Evolutionary conservation across 2,113 vertebrate species (phyloP).

Genomic region (Acrocephalus kingi): DNA sequence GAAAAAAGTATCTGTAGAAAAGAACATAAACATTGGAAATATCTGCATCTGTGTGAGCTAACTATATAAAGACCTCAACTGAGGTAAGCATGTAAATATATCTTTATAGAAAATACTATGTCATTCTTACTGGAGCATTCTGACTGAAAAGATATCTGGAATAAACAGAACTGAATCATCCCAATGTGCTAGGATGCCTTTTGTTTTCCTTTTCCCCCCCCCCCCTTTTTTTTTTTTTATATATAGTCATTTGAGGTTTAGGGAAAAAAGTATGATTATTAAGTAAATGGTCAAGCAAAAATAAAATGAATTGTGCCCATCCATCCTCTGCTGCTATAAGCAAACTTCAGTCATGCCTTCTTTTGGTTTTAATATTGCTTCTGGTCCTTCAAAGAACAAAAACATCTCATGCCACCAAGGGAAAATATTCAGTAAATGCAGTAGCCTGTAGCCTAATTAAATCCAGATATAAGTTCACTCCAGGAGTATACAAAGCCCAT

Average conservation of each 20-base stretch:
- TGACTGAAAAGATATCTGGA: not conserved
- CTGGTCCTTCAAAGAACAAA: not conserved
- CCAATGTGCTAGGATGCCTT: not conserved
- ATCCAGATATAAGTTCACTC: not conserved
- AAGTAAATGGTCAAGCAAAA: conserved; percentile 10
- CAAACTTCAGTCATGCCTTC: not conserved
- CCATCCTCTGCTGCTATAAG: not conserved
- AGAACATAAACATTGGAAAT: not conserved
- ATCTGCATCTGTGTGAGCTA: not conserved
- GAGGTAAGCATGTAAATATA: not conserved
- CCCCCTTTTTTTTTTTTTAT: not conserved
- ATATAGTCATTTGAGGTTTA: not conserved
- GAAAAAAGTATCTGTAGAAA: not conserved
- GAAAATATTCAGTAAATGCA: not conserved
- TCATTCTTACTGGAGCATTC: not conserved
- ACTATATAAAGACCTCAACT: not conserved
- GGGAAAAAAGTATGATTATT: not conserved
- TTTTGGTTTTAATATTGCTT: not conserved
- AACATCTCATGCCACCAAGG: not conserved
- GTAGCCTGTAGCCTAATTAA: not conserved
- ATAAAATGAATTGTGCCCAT: conserved; percentile 4
- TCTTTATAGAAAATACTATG: not conserved
- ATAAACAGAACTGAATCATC: not conserved
- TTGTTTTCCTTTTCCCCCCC: rapidly evolving
- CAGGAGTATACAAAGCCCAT: not conserved